Conservation (phyloP, 92 coral and sea anemone genomes). For the Palythoa grandis region DNA sequence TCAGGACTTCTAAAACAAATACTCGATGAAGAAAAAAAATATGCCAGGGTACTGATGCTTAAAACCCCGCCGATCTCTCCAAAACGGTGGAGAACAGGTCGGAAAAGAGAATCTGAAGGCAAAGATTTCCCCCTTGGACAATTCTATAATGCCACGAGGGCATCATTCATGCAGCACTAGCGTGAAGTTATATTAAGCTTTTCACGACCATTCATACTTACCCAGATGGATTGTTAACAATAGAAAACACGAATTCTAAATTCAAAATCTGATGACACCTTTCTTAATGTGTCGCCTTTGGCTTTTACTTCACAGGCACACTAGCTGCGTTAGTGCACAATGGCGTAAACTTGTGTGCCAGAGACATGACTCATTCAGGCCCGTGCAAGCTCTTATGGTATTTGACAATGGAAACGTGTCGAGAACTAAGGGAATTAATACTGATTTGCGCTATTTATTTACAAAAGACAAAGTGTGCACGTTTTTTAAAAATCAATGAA, state of each 20-base stretch:
- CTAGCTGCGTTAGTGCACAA: not conserved
- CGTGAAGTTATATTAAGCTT: constrained; percentile 31
- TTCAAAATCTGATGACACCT: constrained; percentile 33
- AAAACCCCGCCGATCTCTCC: not conserved
- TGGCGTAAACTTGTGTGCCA: not conserved
- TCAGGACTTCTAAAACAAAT: not conserved
- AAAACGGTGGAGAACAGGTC: not conserved
- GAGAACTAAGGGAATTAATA: constrained; percentile 29
- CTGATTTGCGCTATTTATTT: constrained; percentile 44
- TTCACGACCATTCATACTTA: constrained; percentile 43
- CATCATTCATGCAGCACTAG: constrained; percentile 2
- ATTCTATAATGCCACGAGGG: constrained; percentile 30
- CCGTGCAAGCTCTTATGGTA: constrained; percentile 26
- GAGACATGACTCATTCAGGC: constrained; percentile 14
- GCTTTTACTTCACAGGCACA: constrained; percentile 11
- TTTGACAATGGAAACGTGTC: constrained; percentile 50
- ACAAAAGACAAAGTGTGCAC: constrained; percentile 48
- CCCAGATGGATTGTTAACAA: constrained; percentile 41
- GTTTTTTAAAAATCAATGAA: constrained; percentile 5
- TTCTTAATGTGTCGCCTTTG: not conserved
- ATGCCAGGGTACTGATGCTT: not conserved
- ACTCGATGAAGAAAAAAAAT: not conserved
- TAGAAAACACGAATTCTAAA: constrained; percentile 24
- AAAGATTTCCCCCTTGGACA: constrained; percentile 3
- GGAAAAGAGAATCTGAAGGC: not conserved